Evolutionary conservation across 1,140 invertebrate genomes (phyloP), one percentile per base, ranked within the genome.

Genomic region (Lineus longissimus): DNA sequence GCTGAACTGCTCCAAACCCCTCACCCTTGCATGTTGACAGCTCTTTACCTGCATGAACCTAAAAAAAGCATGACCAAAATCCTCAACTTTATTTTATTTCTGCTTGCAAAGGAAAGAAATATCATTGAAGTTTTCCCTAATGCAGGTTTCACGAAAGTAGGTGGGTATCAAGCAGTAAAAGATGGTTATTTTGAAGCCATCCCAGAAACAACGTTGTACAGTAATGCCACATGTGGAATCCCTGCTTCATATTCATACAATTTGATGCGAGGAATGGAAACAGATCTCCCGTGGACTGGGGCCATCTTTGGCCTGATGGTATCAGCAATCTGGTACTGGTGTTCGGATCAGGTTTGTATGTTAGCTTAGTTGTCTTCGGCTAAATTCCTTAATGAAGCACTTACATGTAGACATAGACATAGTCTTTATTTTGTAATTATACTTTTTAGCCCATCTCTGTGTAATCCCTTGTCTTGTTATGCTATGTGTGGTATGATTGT

Each of bases 261-360:
- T 61, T 67, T 84, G 27, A 77, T 84, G 59, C 69, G 81, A 2
- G 19, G 17, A 23, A 17, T 67, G 15, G 40, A 67, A 4, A 73
- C 76, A 1, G 45, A 64, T 55, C 65, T 84, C 22, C 83, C 83
- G 1, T 84, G 83, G 83, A 76, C 81, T 22, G 83, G 83, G 6
- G 76, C 82, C 59, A 59, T 81, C 36, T 78, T 84, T 64, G 83
- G 83, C 19, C 63, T 84, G 7, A 81, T 81, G 0, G 75, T 84
- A 40, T 81, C 78, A 22, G 73, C 76, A 33, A 75, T 84, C 59
- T 84, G 83, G 83, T 84, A 84, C 66, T 84, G 83, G 83, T 84
- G 83, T 63, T 82, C 82, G 2, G 82, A 84, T 67, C 82, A 84
- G 75, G 82, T 80, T 51, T 51, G 47, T 57, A 57, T 29, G n/a